Percentiles rank a stretch among this genome's conserved stretches.
Evolutionary conservation across 2,797 vertebrate species (phyloP).

Genomic region (Babyrousa celebensis): DNA sequence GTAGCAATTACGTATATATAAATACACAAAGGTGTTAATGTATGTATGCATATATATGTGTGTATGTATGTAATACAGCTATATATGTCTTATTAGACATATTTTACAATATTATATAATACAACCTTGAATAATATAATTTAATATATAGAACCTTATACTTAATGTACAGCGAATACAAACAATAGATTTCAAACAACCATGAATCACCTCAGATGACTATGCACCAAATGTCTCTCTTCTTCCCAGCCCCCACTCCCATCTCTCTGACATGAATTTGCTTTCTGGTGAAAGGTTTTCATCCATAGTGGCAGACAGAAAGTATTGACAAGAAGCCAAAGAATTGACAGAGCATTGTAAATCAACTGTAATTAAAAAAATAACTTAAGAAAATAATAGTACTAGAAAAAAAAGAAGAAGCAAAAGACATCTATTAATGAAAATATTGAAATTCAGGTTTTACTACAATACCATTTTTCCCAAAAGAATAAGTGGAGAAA

Average conservation of each 20-base stretch:
- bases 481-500: neutral
- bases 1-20: neutral
- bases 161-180: neutral
- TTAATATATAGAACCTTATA: neutral
- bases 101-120: neutral
- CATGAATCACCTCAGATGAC: neutral
- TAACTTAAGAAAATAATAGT: no score
- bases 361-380: no score
- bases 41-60: no score
- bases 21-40: no score
- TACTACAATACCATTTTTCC: neutral
- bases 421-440: neutral
- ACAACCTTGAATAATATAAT: neutral
- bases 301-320: neutral
- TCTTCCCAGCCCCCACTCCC: neutral
- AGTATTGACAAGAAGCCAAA: neutral
- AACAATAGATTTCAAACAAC: neutral
- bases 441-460: neutral
- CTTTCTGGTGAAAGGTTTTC: neutral
- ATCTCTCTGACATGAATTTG: constrained; percentile 30
- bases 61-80: neutral
- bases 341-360: no score
- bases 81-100: neutral
- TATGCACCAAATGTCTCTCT: neutral
- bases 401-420: neutral